Evolutionary conservation across 2,797 vertebrate species (phyloP).

Genomic region (Pelobates cultripes): DNA sequence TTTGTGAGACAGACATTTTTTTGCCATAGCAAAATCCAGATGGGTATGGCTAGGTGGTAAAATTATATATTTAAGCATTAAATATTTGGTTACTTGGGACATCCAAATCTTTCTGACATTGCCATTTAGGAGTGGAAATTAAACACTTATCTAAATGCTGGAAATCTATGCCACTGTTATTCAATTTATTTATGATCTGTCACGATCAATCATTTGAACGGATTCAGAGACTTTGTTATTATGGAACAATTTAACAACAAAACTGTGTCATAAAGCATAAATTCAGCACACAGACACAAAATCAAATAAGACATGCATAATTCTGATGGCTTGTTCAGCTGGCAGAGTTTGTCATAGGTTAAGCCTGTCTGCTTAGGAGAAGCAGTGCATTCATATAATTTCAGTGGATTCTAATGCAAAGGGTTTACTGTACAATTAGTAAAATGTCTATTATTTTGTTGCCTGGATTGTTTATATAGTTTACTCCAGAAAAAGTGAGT

Average conservation of each 20-base stretch:
- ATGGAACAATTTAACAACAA: neutral
- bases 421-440: neutral
- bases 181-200: neutral
- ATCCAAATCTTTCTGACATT: too few relatives aligned
- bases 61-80: too few relatives aligned
- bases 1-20: too few relatives aligned
- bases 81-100: too few relatives aligned
- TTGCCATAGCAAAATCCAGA: too few relatives aligned
- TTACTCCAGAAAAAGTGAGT: too few relatives aligned
- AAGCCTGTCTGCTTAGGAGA: neutral
- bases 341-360: neutral
- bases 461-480: neutral
- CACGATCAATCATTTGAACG: constrained; percentile 56
- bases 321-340: neutral
- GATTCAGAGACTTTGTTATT: neutral
- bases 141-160: too few relatives aligned
- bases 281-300: neutral
- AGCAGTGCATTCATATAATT: neutral
- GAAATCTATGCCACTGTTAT: too few relatives aligned
- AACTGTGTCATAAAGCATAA: neutral
- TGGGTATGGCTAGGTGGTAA: too few relatives aligned
- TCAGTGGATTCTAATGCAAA: neutral
- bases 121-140: too few relatives aligned
- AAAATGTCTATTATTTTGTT: neutral
- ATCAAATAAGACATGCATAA: neutral